A percentile compares a stretch with the other conserved stretches of the same genome.
Conservation (phyloP, 2,888 invertebrate species). For the Hipparchia sbordonii region DNA sequence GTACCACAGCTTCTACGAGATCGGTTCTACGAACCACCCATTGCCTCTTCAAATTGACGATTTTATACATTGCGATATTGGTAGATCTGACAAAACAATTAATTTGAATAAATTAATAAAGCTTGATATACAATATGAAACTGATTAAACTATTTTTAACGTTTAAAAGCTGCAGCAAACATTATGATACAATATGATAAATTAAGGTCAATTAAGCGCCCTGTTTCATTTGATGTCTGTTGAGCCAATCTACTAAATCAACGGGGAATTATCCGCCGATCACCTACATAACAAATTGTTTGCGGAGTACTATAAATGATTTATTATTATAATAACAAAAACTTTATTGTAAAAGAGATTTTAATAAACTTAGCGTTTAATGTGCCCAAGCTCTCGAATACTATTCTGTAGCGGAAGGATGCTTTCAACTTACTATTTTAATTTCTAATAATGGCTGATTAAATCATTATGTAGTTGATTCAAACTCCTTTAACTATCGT, state of each 20-base stretch:
- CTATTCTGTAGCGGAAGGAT: no score
- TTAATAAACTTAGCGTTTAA: no score
- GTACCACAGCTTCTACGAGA: no score
- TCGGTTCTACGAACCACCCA: no score
- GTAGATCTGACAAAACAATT: no score
- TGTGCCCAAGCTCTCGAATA: no score
- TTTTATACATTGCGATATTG: no score
- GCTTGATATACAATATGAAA: not conserved
- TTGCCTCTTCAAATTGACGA: no score
- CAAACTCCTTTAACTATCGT: no score
- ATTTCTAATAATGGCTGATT: no score
- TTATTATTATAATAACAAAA: conserved; percentile 1
- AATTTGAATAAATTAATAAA: not conserved
- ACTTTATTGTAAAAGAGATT: not conserved
- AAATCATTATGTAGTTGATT: no score
- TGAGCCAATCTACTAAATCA: conserved; percentile 31
- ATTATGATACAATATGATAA: conserved; percentile 17
- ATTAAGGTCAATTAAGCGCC: conserved; percentile 37
- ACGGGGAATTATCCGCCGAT: conserved; percentile 15
- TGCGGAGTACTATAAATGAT: not conserved
- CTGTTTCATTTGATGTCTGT: conserved; percentile 32
- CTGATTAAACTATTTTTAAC: conserved; percentile 2
- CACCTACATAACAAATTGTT: not conserved
- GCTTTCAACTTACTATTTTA: no score
- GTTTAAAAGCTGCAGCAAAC: conserved; percentile 8